Percentiles rank a stretch among this genome's conserved stretches.
These are phyloP conservation scores for Rhea pennata DNA, from an alignment of 2,113 vertebrate genomes.

Conservation along the genomic window DNA sequence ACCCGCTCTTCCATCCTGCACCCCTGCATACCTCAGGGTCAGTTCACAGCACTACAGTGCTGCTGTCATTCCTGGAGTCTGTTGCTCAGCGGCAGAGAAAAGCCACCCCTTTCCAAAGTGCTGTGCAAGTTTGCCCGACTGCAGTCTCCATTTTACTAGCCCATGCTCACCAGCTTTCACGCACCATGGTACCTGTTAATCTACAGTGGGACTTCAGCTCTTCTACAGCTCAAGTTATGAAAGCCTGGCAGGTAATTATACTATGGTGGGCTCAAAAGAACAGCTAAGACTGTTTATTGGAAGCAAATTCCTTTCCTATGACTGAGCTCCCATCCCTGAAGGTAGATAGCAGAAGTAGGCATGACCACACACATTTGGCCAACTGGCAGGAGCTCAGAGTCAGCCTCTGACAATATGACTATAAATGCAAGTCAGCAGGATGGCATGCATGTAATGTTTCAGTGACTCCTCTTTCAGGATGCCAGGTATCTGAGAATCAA, in stretches of 20 bases:
- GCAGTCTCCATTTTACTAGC: not conserved
- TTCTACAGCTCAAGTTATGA: not conserved
- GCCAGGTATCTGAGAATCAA: not conserved
- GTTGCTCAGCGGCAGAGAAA: not conserved
- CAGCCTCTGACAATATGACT: not conserved
- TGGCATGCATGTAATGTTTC: not conserved
- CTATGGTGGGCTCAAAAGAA: not conserved
- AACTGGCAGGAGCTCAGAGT: not conserved
- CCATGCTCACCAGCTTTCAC: rapidly evolving
- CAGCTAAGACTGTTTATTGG: not conserved
- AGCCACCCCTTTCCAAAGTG: not conserved
- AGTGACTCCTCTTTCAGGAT: not conserved
- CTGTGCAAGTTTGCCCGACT: not conserved
- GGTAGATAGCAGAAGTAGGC: not conserved
- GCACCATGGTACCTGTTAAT: too few relatives aligned
- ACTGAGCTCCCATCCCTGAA: not conserved
- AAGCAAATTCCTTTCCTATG: not conserved
- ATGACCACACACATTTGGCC: not conserved
- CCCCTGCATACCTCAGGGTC: rapidly evolving
- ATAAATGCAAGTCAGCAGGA: not conserved
- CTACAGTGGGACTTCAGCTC: not conserved
- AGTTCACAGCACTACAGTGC: rapidly evolving
- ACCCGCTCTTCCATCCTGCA: not conserved
- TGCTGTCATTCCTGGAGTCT: not conserved
- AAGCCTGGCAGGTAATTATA: not conserved